Percentiles rank a stretch among this genome's conserved stretches.
Conservation (phyloP, 2,113 vertebrate genomes). For the Haemorhous mexicanus region DNA sequence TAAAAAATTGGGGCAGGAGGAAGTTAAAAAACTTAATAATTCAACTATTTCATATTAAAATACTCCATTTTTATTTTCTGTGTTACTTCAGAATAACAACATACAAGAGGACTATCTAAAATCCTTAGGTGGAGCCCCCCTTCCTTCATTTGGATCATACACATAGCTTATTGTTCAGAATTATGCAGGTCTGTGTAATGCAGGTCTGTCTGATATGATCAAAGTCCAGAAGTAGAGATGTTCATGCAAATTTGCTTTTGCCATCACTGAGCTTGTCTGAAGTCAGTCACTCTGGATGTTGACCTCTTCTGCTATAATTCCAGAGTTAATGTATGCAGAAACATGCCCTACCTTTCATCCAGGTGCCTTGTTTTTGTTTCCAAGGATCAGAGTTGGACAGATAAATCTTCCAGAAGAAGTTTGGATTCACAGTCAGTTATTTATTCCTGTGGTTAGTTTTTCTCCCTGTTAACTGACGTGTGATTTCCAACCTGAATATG, state of each 20-base stretch:
- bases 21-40: neutral
- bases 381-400: neutral
- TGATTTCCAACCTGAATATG: neutral
- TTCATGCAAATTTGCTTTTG: neutral
- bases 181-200: neutral
- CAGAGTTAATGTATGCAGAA: neutral
- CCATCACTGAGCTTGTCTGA: neutral
- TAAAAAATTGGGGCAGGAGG: neutral
- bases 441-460: neutral
- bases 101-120: neutral
- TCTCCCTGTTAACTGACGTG: neutral
- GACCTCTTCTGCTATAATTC: neutral
- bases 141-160: neutral
- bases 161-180: neutral
- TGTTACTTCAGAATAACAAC: neutral
- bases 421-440: neutral
- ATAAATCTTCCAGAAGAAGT: neutral
- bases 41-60: neutral
- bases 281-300: neutral
- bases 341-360: neutral
- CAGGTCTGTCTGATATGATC: neutral
- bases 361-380: neutral
- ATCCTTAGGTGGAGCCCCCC: neutral
- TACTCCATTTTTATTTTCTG: neutral
- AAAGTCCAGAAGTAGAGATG: neutral